Evolutionary conservation across 1,140 invertebrate species (phyloP).

Genomic region (Drosophila oshimai): DNA sequence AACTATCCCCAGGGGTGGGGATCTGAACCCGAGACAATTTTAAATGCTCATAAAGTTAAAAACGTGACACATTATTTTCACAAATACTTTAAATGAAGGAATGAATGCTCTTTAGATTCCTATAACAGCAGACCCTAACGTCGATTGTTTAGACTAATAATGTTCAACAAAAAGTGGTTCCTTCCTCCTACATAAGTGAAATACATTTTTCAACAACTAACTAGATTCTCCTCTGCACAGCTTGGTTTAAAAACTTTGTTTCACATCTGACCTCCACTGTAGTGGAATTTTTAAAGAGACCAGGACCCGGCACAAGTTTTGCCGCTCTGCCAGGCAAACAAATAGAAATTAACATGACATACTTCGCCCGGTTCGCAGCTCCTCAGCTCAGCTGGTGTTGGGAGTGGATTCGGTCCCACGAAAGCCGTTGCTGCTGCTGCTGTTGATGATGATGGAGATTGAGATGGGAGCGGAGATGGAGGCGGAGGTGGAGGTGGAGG

Average conservation of each 20-base stretch:
- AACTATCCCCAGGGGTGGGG: no score
- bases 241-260: background rate
- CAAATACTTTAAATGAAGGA: no score
- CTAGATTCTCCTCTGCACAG: background rate
- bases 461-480: slow-evolving; percentile 12
- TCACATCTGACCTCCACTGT: slow-evolving; percentile 5
- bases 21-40: no score
- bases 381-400: slow-evolving; percentile 36
- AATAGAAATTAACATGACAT: slow-evolving; percentile 77
- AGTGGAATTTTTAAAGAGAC: slow-evolving; percentile 14
- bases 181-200: no score
- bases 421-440: slow-evolving; percentile 16
- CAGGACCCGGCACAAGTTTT: slow-evolving; percentile 37
- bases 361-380: slow-evolving; percentile 30
- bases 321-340: slow-evolving; percentile 46
- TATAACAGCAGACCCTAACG: no score
- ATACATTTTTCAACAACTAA: background rate
- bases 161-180: no score
- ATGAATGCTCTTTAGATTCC: no score
- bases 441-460: slow-evolving; percentile 33
- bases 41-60: no score
- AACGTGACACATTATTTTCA: no score
- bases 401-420: slow-evolving; percentile 24
- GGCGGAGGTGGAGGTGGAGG: background rate
- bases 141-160: no score